Evolutionary conservation across 92 coral and sea anemone species (phyloP), one percentile per base, ranked within the genome.

Genomic region (Siderastrea radians): DNA sequence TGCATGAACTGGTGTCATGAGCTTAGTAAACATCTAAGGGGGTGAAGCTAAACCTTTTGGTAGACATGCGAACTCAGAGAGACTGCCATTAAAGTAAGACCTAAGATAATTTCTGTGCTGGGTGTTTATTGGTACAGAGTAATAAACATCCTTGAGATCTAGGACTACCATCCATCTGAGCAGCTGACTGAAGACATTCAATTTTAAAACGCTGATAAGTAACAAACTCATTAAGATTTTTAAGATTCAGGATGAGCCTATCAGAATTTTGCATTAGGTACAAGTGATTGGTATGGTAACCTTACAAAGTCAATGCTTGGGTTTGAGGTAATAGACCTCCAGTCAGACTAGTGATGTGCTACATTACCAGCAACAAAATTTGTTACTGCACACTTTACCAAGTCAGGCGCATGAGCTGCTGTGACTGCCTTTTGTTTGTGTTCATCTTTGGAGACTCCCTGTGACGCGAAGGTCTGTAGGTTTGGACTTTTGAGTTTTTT

Each of bases 331-430:
- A 90, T 53, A 59, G 55, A 61, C 82, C 65, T 84, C 90, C 93
- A 90, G 66, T 63, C 74, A 52, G 59, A 70, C n/a, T 79, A 47
- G 69, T 54, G 50, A n/a, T 85, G 73, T 58, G 82, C 87, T 80
- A 79, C 86, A 61, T 90, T 85, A 47, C 93, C 93, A 66, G 90
- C 93, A 58, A 26, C 82, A 90, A 90, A 90, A 43, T 15, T 77
- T 76, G 17, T 51, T 16, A 49, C 8, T 16, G 46, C 82, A 84
- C 3, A 26, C 38, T 78, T 82, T 50, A 84, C 82, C 81, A 43
- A 47, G 60, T 43, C 26, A 69, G 49, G 48, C n/a, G 3, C 49
- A 17, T 26, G 78, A 64, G 55, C 69, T 83, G 26, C 79, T 83
- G 54, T 59, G 92, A 78, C 49, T 66, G 71, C 48, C 68, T 78